Conservation (phyloP, 2,888 invertebrate species). For the Plebejus melissa region DNA sequence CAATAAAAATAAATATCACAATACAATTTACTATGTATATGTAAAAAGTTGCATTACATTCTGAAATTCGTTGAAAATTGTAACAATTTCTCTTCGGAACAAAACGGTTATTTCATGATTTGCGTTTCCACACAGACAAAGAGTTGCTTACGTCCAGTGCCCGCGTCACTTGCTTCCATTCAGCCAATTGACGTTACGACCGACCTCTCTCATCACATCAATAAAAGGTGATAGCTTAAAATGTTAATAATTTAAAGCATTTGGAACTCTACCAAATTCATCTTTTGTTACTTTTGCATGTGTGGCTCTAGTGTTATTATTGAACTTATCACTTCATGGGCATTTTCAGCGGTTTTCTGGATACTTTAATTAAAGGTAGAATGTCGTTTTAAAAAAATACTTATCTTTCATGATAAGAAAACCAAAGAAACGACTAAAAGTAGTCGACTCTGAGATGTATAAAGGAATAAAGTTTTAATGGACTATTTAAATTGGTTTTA, state of each 20-base stretch:
- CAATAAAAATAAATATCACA: neutral
- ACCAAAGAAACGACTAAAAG: neutral
- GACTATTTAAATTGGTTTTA: conserved; percentile 1
- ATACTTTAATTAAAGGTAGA: too few species aligned
- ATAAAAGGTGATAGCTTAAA: conserved; percentile 43
- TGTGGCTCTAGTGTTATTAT: neutral
- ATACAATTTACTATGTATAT: neutral
- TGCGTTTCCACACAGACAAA: conserved; percentile 56
- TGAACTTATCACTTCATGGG: neutral
- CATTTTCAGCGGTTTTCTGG: neutral
- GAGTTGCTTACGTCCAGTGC: conserved; percentile 67
- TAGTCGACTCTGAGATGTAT: neutral
- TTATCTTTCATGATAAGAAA: neutral
- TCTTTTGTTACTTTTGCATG: conserved; percentile 2
- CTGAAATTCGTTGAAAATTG: conserved; percentile 6
- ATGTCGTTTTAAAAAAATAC: neutral
- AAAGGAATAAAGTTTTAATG: conserved; percentile 7
- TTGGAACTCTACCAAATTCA: conserved; percentile 13
- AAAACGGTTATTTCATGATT: conserved; percentile 52
- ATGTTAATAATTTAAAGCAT: conserved; percentile 32
- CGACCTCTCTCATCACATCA: conserved; percentile 42
- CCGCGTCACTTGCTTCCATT: conserved; percentile 64
- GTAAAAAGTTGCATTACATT: neutral
- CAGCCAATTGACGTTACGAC: conserved; percentile 72
- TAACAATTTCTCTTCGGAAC: conserved; percentile 46